phyloP scores from a whole-genome alignment of 2,113 vertebrate genomes.

The Atlantisia rogersi region DNA sequence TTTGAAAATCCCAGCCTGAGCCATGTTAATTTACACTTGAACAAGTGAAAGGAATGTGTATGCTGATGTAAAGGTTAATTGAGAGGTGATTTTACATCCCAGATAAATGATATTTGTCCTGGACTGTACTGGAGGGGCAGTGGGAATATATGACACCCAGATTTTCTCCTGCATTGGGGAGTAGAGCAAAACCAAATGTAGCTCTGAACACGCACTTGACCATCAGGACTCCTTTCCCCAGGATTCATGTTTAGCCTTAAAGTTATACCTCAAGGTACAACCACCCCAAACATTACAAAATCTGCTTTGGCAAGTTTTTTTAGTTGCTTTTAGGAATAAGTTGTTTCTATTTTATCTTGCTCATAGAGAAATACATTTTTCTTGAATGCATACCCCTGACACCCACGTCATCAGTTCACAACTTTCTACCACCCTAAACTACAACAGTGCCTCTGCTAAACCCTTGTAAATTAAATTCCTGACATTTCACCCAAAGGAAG shows the following conservation, averaged over 20 bases:
- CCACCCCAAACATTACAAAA: neutral
- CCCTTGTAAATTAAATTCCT: neutral
- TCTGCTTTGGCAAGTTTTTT: neutral
- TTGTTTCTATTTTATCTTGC: neutral
- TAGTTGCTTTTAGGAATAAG: neutral
- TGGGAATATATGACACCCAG: neutral
- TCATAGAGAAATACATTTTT: neutral
- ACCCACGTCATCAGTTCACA: neutral
- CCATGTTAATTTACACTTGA: neutral
- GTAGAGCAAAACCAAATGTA: neutral
- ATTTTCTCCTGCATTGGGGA: neutral
- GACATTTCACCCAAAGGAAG: neutral
- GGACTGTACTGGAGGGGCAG: neutral
- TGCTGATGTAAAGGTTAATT: conserved; percentile 1
- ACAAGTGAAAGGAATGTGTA: neutral
- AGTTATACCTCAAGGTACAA: neutral
- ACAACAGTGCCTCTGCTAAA: neutral
- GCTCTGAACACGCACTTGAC: neutral
- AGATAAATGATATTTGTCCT: neutral
- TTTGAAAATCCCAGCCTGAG: neutral
- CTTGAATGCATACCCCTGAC: neutral
- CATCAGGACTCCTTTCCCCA: neutral
- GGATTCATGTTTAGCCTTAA: neutral
- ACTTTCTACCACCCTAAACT: neutral
- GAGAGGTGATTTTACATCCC: neutral